Evolutionary conservation across 2,888 invertebrate genomes (phyloP).

Genomic region (Brachycybe producta): DNA sequence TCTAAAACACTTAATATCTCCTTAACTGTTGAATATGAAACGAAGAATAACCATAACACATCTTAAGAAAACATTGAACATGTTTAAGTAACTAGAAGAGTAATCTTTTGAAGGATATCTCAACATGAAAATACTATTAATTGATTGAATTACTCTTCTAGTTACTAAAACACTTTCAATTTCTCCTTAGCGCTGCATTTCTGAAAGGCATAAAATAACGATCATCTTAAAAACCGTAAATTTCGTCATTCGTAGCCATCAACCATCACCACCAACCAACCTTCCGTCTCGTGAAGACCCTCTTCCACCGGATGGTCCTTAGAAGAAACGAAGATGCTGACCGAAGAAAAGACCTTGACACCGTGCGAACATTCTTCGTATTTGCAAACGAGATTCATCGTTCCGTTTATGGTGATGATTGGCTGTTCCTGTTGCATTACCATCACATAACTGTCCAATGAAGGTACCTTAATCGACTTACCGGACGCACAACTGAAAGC

Average conservation of each 20-base stretch:
- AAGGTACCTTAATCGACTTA: conserved; percentile 55
- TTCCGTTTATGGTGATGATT: conserved; percentile 67
- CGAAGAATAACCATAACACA: too few species aligned
- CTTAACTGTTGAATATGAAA: too few species aligned
- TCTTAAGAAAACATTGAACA: too few species aligned
- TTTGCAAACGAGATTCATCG: conserved; percentile 65
- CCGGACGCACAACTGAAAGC: conserved; percentile 55
- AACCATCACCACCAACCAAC: neutral
- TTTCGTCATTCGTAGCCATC: too few species aligned
- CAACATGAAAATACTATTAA: too few species aligned
- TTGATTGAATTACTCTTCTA: too few species aligned
- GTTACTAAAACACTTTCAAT: too few species aligned
- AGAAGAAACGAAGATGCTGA: conserved; percentile 45
- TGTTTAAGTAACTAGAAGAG: too few species aligned
- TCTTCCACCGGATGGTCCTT: conserved; percentile 26
- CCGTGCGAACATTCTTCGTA: conserved; percentile 76
- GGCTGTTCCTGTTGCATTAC: conserved; percentile 75
- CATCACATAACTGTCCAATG: conserved; percentile 72
- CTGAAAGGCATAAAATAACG: too few species aligned
- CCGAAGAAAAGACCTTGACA: conserved; percentile 74
- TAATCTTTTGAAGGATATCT: too few species aligned
- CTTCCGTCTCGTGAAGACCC: conserved; percentile 8
- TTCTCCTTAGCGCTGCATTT: too few species aligned
- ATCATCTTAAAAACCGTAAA: neutral
- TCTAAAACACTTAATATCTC: too few species aligned